A percentile compares a stretch with the other conserved stretches of the same genome.
Evolutionary conservation across 1,140 invertebrate species (phyloP).

Genomic region (Trachymyrmex septentrionalis): DNA sequence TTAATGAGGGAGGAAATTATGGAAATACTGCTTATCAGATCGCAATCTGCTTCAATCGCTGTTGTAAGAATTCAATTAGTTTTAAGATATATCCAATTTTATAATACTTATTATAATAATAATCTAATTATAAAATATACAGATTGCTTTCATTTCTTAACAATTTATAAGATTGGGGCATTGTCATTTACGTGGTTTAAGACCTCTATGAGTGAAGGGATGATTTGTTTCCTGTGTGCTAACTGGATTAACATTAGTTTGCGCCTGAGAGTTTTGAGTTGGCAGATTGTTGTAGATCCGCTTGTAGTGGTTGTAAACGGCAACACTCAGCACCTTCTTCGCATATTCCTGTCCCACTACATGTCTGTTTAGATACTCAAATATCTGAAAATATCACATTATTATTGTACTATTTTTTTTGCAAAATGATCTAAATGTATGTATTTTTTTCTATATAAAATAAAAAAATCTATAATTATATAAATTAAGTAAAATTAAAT

Average conservation of each 20-base stretch:
- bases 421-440: background rate
- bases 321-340: conserved; percentile 99
- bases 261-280: conserved; percentile 81
- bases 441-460: too few species aligned
- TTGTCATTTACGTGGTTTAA: conserved; percentile 85
- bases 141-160: background rate
- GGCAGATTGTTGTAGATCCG: conserved; percentile 98
- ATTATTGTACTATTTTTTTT: conserved; percentile 2
- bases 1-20: background rate
- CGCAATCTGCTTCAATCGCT: background rate
- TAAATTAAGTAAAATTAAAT: background rate
- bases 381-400: conserved; percentile 90
- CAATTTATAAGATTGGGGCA: conserved; percentile 57
- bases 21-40: conserved; percentile 29
- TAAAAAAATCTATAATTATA: background rate
- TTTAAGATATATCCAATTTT: background rate
- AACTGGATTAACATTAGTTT: conserved; percentile 85
- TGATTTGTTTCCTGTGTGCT: conserved; percentile 90
- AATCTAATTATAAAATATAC: background rate
- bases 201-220: conserved; percentile 92
- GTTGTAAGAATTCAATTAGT: background rate
- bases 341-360: conserved; percentile 99
- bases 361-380: conserved; percentile 97
- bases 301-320: conserved; percentile 99
- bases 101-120: background rate